Conservation (phyloP, 2,113 vertebrate genomes). For the Campylomormyrus numenius region DNA sequence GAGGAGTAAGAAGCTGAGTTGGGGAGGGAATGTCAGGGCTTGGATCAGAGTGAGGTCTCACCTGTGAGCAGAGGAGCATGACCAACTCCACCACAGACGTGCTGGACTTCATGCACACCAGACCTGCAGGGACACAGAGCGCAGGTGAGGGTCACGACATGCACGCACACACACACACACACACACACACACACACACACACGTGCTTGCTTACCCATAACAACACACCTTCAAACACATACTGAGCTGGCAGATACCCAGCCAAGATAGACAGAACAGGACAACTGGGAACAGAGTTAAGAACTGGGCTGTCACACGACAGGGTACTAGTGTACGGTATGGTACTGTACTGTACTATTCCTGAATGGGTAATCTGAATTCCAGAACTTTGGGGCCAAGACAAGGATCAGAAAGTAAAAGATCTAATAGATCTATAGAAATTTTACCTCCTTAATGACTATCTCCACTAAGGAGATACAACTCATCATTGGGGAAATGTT, state of each 20-base stretch:
- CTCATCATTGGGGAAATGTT: neutral
- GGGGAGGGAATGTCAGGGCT: neutral
- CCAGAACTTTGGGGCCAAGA: neutral
- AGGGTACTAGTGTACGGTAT: neutral
- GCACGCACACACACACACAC: neutral
- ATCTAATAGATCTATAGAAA: neutral
- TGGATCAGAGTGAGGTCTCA: constrained; percentile 46
- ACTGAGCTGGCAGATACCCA: neutral
- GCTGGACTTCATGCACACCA: constrained; percentile 98
- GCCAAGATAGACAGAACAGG: neutral
- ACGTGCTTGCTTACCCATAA: neutral
- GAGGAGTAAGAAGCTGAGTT: neutral
- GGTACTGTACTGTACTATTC: neutral
- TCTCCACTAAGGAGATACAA: neutral
- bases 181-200: neutral
- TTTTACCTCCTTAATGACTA: neutral
- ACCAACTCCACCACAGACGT: constrained; percentile 96
- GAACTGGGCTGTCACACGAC: neutral
- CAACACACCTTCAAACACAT: neutral
- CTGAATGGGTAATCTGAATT: neutral
- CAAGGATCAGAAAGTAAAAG: neutral
- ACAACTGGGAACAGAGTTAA: neutral
- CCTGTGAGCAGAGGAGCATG: constrained; percentile 98
- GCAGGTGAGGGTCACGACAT: constrained; percentile 12
- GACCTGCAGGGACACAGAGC: constrained; percentile 61